Evolutionary conservation across 2,888 invertebrate genomes (phyloP).

Genomic region (Andricus quercusramuli): DNA sequence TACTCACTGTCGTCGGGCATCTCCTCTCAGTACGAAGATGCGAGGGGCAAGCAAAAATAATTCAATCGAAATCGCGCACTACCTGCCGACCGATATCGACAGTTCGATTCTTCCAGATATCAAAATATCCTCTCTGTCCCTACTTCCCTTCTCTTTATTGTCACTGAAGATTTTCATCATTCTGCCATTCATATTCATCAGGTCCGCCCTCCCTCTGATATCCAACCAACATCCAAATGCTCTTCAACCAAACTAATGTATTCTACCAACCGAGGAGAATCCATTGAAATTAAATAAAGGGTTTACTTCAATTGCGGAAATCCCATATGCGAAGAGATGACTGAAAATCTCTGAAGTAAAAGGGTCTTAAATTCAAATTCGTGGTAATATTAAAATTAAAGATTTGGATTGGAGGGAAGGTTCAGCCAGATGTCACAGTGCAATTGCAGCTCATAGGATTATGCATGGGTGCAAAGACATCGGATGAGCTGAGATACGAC

Average conservation of each 20-base stretch:
- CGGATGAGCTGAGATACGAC: constrained; percentile 43
- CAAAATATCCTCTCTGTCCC: constrained; percentile 15
- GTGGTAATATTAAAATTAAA: neutral
- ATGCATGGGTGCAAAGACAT: constrained; percentile 34
- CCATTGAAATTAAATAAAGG: neutral
- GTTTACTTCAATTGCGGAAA: neutral
- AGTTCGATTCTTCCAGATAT: constrained; percentile 36
- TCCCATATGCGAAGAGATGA: neutral
- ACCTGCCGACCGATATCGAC: constrained; percentile 39
- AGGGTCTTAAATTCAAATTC: neutral
- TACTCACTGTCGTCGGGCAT: constrained; percentile 42
- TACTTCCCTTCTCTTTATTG: constrained; percentile 35
- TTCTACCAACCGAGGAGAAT: neutral
- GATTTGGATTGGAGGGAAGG: neutral
- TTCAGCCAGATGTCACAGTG: constrained; percentile 22
- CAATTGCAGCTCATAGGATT: constrained; percentile 36
- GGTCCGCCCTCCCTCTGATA: neutral
- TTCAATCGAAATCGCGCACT: constrained; percentile 25
- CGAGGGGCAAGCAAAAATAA: constrained; percentile 38
- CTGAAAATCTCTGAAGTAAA: neutral
- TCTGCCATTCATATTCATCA: constrained; percentile 29
- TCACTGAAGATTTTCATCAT: constrained; percentile 39
- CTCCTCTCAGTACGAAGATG: constrained; percentile 17
- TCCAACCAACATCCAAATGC: constrained; percentile 29
- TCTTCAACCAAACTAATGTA: constrained; percentile 30